Base-by-base conservation (phyloP, 2,797 vertebrate species). In the Neoniphon sammara region DNA sequence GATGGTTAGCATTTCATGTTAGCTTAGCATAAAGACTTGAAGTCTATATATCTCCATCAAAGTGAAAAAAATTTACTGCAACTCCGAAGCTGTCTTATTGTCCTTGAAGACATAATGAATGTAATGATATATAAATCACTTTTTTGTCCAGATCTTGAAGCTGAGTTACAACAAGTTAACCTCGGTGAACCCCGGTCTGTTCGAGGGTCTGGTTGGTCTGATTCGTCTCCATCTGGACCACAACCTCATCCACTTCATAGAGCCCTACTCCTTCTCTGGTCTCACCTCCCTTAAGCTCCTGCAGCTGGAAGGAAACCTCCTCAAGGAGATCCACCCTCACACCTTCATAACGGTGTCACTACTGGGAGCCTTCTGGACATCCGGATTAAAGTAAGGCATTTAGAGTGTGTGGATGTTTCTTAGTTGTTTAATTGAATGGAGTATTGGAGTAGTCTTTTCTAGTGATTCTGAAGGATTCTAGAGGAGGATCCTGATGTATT, bases 81-180 rank as follows among this genome's bases (percentile, higher is more conserved):
- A n/a, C n/a, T n/a, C n/a, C n/a, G n/a, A n/a, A n/a, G n/a, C n/a
- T n/a, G n/a, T n/a, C n/a, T n/a, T n/a, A n/a, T n/a, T n/a, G n/a
- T n/a, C n/a, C n/a, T n/a, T n/a, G n/a, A n/a, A 74, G 4, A 34
- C n/a, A 17, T 58, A 52, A 76, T 34, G 8, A 44, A 44, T 1
- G 7, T 23, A n/a, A 6, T 7, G 4, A 30, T 56, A 4, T 56
- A 8, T 56, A 27, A n/a, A 12, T 6, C 1, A 31, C 9, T 11
- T 1, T 57, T 61, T 76, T 14, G 56, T 64, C 8, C 85, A 95
- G 95, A 93, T 95, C 63, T 70, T 95, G 80, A 95, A 95, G 87
- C 73, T 95, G 81, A 95, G 95, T 78, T 95, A 95, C 87, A 95
- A 95, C 91, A 95, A 95, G 89, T 78, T 95, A 57, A 93, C 86